Evolutionary conservation across 1,140 invertebrate genomes (phyloP).

Genomic region (Sycophila sp.): DNA sequence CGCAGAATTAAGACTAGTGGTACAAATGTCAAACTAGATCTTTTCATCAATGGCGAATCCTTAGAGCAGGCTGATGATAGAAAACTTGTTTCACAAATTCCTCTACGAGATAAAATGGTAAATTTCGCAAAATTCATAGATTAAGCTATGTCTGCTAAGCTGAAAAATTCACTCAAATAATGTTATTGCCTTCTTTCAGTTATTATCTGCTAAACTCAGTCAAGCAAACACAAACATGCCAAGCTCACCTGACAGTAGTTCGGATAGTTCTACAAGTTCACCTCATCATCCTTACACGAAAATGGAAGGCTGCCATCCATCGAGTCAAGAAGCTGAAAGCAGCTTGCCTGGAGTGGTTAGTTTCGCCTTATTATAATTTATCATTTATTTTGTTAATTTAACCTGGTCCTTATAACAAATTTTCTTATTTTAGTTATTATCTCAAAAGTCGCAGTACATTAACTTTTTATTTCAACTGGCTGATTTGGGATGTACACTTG

Average conservation of each 20-base stretch:
- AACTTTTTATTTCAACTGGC: conserved; percentile 92
- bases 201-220: conserved; percentile 87
- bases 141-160: conserved; percentile 17
- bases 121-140: conserved; percentile 40
- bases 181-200: conserved; percentile 60
- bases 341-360: conserved; percentile 90
- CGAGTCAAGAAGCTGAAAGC: conserved; percentile 86
- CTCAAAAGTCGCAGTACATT: conserved; percentile 82
- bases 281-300: conserved; percentile 78
- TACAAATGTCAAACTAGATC: conserved; percentile 85
- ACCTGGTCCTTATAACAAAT: too few relatives aligned
- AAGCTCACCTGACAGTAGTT: conserved; percentile 87
- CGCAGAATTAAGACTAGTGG: conserved; percentile 75
- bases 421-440: conserved; percentile 73
- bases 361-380: conserved; percentile 48
- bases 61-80: conserved; percentile 89
- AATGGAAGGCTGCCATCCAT: conserved; percentile 55
- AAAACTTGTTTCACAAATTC: conserved; percentile 88
- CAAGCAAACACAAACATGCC: conserved; percentile 84
- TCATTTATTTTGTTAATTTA: too few relatives aligned
- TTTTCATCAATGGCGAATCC: conserved; percentile 89
- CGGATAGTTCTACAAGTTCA: conserved; percentile 89
- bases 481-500: conserved; percentile 85
- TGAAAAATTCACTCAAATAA: conserved; percentile 33
- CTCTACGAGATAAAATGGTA: conserved; percentile 91